Conservation (phyloP, 1,140 invertebrate species). For the Drosophila novamexicana region DNA sequence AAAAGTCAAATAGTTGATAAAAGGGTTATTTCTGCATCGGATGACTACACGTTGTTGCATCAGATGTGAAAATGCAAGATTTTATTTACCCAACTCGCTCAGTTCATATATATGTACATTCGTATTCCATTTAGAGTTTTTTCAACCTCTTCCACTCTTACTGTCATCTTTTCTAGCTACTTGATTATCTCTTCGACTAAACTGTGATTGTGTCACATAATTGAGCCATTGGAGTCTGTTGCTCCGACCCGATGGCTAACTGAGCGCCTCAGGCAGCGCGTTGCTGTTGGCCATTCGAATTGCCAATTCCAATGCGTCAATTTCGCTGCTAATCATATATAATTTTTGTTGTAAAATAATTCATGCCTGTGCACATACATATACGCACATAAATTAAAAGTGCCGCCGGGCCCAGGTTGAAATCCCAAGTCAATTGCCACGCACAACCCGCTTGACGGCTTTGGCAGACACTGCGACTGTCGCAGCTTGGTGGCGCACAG, state of each 20-base stretch:
- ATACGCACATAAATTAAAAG: slow-evolving; percentile 49
- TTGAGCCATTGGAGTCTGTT: slow-evolving; percentile 57
- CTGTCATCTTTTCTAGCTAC: background rate
- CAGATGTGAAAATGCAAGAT: no score
- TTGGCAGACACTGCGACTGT: slow-evolving; percentile 71
- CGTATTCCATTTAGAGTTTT: background rate
- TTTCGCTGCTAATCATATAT: slow-evolving; percentile 64
- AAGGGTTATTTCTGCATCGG: no score
- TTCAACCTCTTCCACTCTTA: no score
- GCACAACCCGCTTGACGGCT: slow-evolving; percentile 71
- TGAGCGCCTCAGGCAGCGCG: slow-evolving; percentile 17
- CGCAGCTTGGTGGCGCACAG: slow-evolving; percentile 18
- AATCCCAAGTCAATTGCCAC: slow-evolving; percentile 41
- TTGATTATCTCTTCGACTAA: slow-evolving; percentile 16
- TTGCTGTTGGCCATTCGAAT: slow-evolving; percentile 21
- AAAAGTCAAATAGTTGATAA: no score
- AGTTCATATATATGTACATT: background rate
- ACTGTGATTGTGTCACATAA: slow-evolving; percentile 63
- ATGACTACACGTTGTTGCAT: no score
- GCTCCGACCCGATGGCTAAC: slow-evolving; percentile 10
- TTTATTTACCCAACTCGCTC: no score
- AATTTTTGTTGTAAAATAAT: slow-evolving; percentile 71
- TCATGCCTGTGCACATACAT: slow-evolving; percentile 43
- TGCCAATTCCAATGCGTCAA: slow-evolving; percentile 31
- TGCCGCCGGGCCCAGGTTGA: slow-evolving; percentile 22